Conservation (phyloP, 2,888 invertebrate species). For the Eilema griseolum region DNA sequence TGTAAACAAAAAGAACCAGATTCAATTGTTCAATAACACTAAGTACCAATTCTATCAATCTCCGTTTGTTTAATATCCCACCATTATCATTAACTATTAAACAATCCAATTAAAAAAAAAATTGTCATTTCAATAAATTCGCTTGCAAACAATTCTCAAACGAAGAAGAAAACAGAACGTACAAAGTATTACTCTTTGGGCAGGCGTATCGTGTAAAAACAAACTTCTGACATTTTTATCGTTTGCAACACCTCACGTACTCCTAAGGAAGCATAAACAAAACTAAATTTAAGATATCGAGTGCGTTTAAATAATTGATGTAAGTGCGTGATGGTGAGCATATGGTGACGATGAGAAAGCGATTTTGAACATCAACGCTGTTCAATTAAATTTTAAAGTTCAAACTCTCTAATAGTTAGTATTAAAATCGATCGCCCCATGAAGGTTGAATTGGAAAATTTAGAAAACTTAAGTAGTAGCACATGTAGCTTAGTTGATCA, state of each 20-base stretch:
- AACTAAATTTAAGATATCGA: constrained; percentile 65
- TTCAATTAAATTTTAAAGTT: too few species aligned
- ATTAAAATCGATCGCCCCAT: too few species aligned
- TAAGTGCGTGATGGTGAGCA: constrained; percentile 17
- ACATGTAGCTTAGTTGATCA: too few species aligned
- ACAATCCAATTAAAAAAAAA: not conserved
- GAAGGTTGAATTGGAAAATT: too few species aligned
- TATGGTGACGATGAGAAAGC: constrained; percentile 19
- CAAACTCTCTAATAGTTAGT: too few species aligned
- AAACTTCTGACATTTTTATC: constrained; percentile 50
- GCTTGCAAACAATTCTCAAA: not conserved
- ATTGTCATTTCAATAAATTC: constrained; percentile 13
- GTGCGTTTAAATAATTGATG: constrained; percentile 58
- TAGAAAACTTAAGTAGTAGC: too few species aligned
- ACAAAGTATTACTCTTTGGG: constrained; percentile 34
- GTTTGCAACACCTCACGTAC: constrained; percentile 43
- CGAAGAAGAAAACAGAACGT: constrained; percentile 27
- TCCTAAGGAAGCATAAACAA: constrained; percentile 54
- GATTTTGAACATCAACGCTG: not conserved
- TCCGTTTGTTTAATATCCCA: too few species aligned
- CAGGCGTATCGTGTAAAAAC: constrained; percentile 36
- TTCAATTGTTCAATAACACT: too few species aligned
- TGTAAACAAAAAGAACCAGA: too few species aligned
- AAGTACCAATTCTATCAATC: not conserved
- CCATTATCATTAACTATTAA: not conserved